Conservation (phyloP, 2,113 vertebrate genomes). For the Phyllostomus discolor region DNA sequence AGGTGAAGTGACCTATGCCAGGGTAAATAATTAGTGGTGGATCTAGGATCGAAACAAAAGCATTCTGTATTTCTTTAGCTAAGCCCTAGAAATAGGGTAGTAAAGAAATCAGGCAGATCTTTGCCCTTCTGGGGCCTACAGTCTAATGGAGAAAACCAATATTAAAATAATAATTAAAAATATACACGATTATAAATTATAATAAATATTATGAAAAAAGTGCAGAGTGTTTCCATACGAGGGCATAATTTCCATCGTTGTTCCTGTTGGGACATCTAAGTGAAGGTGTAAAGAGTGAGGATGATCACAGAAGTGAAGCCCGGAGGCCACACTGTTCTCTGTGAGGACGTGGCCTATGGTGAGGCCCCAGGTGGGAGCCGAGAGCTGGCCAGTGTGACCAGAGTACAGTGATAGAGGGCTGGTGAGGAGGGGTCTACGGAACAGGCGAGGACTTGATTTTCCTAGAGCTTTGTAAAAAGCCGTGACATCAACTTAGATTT, state of each 20-base stretch:
- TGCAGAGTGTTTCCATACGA: not conserved
- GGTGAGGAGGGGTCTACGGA: not conserved
- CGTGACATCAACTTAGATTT: not conserved
- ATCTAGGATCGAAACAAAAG: not conserved
- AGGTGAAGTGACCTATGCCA: not conserved
- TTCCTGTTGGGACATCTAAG: not conserved
- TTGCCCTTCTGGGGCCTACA: not conserved
- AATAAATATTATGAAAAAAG: not conserved
- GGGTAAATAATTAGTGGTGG: not conserved
- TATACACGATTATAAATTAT: not conserved
- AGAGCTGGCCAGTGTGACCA: not conserved
- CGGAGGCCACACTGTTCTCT: not conserved
- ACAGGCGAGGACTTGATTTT: not conserved
- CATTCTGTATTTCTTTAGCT: not conserved
- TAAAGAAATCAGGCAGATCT: not conserved
- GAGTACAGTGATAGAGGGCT: not conserved
- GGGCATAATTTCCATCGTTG: not conserved
- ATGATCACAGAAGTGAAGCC: not conserved
- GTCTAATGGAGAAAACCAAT: not conserved
- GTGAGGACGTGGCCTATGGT: not conserved
- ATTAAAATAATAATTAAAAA: not conserved
- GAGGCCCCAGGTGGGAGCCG: not conserved
- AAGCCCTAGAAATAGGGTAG: not conserved
- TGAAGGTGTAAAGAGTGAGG: not conserved
- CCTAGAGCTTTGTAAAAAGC: not conserved